A percentile compares a stretch with the other conserved stretches of the same genome.
These are phyloP conservation scores for Cydia fagiglandana DNA, from an alignment of 1,140 invertebrate species.

Conservation along the genomic window DNA sequence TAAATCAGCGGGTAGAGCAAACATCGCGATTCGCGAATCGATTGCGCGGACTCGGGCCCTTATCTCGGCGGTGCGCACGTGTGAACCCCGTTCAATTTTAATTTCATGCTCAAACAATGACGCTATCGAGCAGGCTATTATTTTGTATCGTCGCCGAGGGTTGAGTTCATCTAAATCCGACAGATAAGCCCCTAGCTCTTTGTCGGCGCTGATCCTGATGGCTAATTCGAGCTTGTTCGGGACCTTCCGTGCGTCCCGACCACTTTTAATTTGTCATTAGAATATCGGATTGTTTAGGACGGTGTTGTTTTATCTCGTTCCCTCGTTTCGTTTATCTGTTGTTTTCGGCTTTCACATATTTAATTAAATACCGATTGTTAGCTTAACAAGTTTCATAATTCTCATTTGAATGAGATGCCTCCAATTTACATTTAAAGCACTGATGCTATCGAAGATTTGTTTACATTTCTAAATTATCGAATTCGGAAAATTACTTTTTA, in stretches of 20 bases:
- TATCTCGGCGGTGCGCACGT: constrained; percentile 73
- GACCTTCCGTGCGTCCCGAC: constrained; percentile 43
- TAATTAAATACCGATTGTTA: constrained; percentile 57
- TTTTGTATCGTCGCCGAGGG: constrained; percentile 72
- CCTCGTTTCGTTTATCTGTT: constrained; percentile 42
- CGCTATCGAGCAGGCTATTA: constrained; percentile 76
- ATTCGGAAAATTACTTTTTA: neutral
- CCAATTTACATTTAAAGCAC: constrained; percentile 53
- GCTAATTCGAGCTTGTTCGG: constrained; percentile 66
- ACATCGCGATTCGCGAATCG: constrained; percentile 64
- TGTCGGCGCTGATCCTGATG: constrained; percentile 64
- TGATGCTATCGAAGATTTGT: constrained; percentile 45
- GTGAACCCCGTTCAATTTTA: constrained; percentile 78
- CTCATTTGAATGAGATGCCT: constrained; percentile 50
- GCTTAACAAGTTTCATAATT: constrained; percentile 49
- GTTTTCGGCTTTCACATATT: constrained; percentile 55
- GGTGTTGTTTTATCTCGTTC: constrained; percentile 45
- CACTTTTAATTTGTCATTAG: constrained; percentile 64
- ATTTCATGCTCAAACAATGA: constrained; percentile 79
- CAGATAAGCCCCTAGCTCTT: constrained; percentile 71
- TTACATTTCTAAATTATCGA: constrained; percentile 37
- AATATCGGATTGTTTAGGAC: constrained; percentile 58
- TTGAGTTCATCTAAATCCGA: constrained; percentile 75
- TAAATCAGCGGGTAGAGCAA: constrained; percentile 62
- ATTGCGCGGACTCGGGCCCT: constrained; percentile 64